Percentiles rank a stretch among this genome's conserved stretches.
phyloP scores from a whole-genome alignment of 2,797 vertebrate genomes.

The Spheniscus humboldti region DNA sequence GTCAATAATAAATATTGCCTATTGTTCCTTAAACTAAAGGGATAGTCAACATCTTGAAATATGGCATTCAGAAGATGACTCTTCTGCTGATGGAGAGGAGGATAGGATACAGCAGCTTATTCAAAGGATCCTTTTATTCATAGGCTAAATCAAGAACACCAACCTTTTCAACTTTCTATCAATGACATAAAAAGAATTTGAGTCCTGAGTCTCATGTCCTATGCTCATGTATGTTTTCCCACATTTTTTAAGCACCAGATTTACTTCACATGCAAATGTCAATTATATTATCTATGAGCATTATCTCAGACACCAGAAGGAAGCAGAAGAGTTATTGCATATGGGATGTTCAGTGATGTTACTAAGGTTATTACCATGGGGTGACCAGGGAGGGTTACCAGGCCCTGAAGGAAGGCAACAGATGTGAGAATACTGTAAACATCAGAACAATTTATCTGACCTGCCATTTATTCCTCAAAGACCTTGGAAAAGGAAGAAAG shows the following conservation, averaged over 20 bases:
- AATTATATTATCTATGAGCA: neutral
- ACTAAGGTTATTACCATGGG: fast-evolving
- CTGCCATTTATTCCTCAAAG: neutral
- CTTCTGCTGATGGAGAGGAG: neutral
- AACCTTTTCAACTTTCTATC: neutral
- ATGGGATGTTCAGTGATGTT: neutral
- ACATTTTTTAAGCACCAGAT: neutral
- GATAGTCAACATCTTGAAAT: neutral
- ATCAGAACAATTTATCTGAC: neutral
- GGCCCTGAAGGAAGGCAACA: neutral
- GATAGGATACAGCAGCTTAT: neutral
- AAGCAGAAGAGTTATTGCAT: neutral
- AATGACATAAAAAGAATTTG: neutral
- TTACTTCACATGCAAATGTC: neutral
- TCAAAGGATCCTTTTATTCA: neutral
- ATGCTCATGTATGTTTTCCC: neutral
- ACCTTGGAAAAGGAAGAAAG: neutral
- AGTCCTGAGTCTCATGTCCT: neutral
- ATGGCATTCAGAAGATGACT: neutral
- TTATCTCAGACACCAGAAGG: neutral
- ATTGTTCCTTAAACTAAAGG: neutral
- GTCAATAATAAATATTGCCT: neutral
- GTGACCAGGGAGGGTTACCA: neutral
- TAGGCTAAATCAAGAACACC: neutral
- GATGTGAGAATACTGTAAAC: neutral